Percentiles rank a stretch among this genome's conserved stretches.
phyloP scores from a whole-genome alignment of 2,888 invertebrate species.

The Smittia sp. region DNA sequence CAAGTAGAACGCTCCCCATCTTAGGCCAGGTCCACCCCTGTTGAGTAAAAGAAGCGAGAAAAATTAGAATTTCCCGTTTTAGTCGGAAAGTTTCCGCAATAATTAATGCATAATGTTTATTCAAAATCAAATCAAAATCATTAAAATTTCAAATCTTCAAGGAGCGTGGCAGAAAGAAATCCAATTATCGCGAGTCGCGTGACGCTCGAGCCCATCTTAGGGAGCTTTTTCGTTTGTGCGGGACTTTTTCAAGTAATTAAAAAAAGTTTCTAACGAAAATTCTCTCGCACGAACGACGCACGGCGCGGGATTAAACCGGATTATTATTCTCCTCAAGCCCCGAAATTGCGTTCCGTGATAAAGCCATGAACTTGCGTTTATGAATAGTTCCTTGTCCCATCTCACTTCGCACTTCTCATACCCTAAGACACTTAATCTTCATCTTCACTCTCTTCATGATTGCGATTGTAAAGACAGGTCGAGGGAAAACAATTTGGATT shows the following conservation, averaged over 20 bases:
- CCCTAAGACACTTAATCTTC: conserved; percentile 3
- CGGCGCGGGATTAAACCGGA: too few species aligned
- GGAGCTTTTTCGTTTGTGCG: too few species aligned
- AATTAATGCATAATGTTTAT: conserved; percentile 14
- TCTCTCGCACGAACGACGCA: too few species aligned
- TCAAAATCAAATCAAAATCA: conserved; percentile 27
- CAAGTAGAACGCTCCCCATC: conserved; percentile 74
- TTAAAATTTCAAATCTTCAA: conserved; percentile 4
- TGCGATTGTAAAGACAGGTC: conserved; percentile 9
- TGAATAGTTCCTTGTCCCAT: too few species aligned
- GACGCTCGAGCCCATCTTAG: background rate
- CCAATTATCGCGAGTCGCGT: background rate
- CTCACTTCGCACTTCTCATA: too few species aligned
- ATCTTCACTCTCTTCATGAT: conserved; percentile 9
- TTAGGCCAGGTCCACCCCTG: conserved; percentile 84
- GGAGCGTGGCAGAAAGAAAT: background rate
- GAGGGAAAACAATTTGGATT: conserved; percentile 10
- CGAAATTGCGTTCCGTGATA: too few species aligned
- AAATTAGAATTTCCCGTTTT: background rate
- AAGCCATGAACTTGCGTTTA: too few species aligned
- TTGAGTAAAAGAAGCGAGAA: conserved; percentile 48
- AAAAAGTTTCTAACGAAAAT: too few species aligned
- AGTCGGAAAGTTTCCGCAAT: background rate
- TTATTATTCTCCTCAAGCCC: too few species aligned
- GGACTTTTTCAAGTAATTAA: too few species aligned